Base-by-base conservation (phyloP, 2,797 vertebrate genomes). In the Gymnodraco acuticeps region DNA sequence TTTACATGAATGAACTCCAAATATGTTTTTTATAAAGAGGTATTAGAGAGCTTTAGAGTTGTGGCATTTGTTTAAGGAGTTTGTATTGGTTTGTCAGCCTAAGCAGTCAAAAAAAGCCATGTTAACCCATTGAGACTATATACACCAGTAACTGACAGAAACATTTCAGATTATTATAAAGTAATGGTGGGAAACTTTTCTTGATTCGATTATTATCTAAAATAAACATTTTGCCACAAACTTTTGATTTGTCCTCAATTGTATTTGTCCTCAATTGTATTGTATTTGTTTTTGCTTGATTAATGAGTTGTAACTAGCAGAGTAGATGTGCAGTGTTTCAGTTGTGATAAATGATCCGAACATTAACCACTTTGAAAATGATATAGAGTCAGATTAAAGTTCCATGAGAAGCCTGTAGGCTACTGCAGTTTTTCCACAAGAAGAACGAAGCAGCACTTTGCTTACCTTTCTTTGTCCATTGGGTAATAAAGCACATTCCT, bases 401-500 rank as follows among this genome's bases (percentile, higher is more conserved):
- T 33, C 1, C 31, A 17, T 10, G 11, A 59, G 19, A 20, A 33
- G 45, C 13, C 3, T 14, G 3, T 43, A 14, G 23, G 23, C 27
- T 27, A 27, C 5, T n/a, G 16, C 46, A 45, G 20, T 19, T 42
- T 58, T 46, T 38, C 4, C 64, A 38, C 12, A 17, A n/a, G 16
- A 55, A 20, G 15, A 16, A 1, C 9, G 4, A 5, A 23, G 19
- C 42, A 20, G 27, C 31, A 13, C n/a, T 42, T n/a, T 2, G 10
- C 89, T 50, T 91, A 89, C 89, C 86, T 89, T 82, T 27, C 2
- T 23, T 3, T 84, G 80, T 86, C 84, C 89, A 56, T 89, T 88
- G 10, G 58, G 64, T 15, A 71, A 19, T n/a, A 45, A 65, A 65
- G 56, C 54, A 9, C 51, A 53, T 6, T 75, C 59, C 65, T 74